A percentile compares a stretch with the other conserved stretches of the same genome.
Evolutionary conservation across 64 coral and sea anemone species (phyloP).

Genomic region (Porites australiensis): DNA sequence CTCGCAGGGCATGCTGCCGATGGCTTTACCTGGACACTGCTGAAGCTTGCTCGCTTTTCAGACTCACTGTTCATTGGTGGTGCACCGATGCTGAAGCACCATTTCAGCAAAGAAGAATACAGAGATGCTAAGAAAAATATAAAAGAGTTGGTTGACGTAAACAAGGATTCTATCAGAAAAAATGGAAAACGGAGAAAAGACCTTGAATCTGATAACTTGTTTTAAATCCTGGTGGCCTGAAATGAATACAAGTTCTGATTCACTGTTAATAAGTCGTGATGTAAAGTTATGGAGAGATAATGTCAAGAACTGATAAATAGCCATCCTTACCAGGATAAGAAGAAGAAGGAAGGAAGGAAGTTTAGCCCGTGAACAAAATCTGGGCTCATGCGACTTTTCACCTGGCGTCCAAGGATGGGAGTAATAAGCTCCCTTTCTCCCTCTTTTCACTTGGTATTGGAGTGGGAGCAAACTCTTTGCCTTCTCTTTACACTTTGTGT

Average conservation of each 20-base stretch:
- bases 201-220: slow-evolving; percentile 63
- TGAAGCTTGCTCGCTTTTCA: slow-evolving; percentile 68
- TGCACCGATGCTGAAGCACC: slow-evolving; percentile 75
- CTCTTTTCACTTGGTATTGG: no score
- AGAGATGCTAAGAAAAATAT: slow-evolving; percentile 59
- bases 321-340: no score
- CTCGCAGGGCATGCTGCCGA: slow-evolving; percentile 42
- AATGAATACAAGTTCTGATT: neutral
- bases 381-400: no score
- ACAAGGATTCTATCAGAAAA: slow-evolving; percentile 19
- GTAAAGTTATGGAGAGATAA: neutral
- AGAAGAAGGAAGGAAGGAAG: no score
- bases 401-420: no score
- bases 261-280: neutral
- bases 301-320: no score
- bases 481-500: no score
- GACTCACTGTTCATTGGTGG: slow-evolving; percentile 61
- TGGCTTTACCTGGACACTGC: slow-evolving; percentile 67
- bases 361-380: no score
- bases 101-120: slow-evolving; percentile 72
- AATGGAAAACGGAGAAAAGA: slow-evolving; percentile 44
- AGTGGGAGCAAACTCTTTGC: no score
- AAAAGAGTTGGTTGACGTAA: slow-evolving; percentile 24
- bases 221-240: neutral
- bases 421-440: no score